Base-by-base conservation (phyloP, 2,797 vertebrate genomes). In the Halcyon chelicuti region DNA sequence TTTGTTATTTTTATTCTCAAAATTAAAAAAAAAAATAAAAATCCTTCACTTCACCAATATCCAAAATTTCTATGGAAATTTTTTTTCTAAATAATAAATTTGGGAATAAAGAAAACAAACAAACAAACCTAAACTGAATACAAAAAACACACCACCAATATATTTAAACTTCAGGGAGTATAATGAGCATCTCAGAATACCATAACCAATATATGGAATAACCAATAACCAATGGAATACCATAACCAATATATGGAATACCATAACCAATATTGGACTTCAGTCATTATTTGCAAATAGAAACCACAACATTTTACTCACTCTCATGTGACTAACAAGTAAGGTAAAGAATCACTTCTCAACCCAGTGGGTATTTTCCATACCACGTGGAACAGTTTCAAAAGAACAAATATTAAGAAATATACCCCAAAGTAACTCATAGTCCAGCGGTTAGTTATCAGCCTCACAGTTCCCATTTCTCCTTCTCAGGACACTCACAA, bases 261-360 rank as follows among this genome's bases (percentile, higher is more conserved):
- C 4, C 42, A 28, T 60, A 78, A 52, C 2, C 3, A 37, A 13
- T 52, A 67, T 13, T 0, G 0, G 14, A 73, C 44, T 83, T 90
- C 57, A 14, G 7, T 52, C 75, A 31, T 4, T 44, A 9, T 62
- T 58, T 79, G 33, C 0, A 0, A 72, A 51, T 9, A 73, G 25
- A 94, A 88, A 83, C 15, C 49, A 49, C 22, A 42, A 42, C 17
- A 47, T 75, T 93, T 88, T 81, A 58, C 51, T 75, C 33, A 51
- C 16, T 78, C 31, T 90, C 62, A 35, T 76, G 40, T 67, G 90
- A 91, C 94, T 89, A 92, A 62, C 25, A 78, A 44, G 29, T 63
- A 66, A 88, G 25, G 15, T 77, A 55, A 5, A 68, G 57, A 89
- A 66, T 62, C 35, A 28, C 40, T 93, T 23, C 47, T 88, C 49